These are phyloP conservation scores for Oceanites oceanicus DNA, from an alignment of 2,113 vertebrate genomes.

Conservation along the genomic window DNA sequence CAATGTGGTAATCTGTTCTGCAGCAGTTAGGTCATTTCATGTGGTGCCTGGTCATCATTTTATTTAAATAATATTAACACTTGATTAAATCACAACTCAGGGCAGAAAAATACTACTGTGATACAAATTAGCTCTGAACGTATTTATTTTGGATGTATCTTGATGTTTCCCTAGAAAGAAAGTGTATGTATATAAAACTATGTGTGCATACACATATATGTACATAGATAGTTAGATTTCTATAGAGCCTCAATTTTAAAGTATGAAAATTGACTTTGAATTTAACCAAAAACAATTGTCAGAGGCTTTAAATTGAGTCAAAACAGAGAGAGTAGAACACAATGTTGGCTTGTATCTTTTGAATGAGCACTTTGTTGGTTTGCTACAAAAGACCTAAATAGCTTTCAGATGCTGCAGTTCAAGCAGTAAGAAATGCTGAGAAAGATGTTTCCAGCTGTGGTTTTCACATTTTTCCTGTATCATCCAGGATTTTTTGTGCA, in stretches of 20 bases:
- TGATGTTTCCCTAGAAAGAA: background rate
- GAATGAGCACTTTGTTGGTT: background rate
- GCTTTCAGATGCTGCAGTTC: conserved; percentile 47
- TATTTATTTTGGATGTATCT: background rate
- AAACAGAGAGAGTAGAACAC: background rate
- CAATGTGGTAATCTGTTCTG: background rate
- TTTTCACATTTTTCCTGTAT: background rate
- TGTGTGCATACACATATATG: background rate
- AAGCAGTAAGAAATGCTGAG: background rate
- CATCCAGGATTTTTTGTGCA: background rate
- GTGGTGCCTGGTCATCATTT: background rate
- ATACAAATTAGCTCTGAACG: background rate
- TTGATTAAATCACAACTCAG: background rate
- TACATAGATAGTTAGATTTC: background rate
- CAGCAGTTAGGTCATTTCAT: background rate
- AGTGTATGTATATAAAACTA: background rate
- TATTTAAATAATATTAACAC: background rate
- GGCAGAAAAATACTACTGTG: background rate
- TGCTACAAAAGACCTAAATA: conserved; percentile 14
- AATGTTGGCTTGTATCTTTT: background rate
- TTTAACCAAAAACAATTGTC: background rate
- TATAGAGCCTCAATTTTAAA: background rate
- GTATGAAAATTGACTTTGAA: background rate
- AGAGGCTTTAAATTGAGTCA: background rate
- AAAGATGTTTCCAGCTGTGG: conserved; percentile 20